These are phyloP conservation scores for Drosophila parabipectinata DNA, from an alignment of 1,140 invertebrate species.

Conservation along the genomic window DNA sequence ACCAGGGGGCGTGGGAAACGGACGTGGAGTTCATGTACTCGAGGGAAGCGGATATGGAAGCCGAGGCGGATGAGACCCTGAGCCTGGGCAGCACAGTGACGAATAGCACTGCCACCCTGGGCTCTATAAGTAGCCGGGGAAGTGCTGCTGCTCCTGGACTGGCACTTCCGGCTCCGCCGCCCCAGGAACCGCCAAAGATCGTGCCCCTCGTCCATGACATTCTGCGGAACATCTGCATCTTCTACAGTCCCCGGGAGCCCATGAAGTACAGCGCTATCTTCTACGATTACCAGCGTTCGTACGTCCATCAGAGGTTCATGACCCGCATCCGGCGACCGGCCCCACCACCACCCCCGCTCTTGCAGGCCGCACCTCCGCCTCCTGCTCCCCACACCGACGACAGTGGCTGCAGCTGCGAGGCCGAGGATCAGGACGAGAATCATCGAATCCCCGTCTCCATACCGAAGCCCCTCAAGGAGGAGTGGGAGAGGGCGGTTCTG, in stretches of 20 bases:
- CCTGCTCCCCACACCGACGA: constrained; percentile 46
- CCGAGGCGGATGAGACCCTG: constrained; percentile 35
- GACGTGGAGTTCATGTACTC: constrained; percentile 80
- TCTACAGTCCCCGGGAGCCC: constrained; percentile 69
- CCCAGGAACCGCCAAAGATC: background rate
- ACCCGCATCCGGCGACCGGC: constrained; percentile 60
- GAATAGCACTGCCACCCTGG: constrained; percentile 72
- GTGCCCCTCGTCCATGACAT: constrained; percentile 51
- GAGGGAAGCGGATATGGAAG: constrained; percentile 22
- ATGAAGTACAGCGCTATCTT: constrained; percentile 73
- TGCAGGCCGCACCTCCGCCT: background rate
- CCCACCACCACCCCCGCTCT: constrained; percentile 30
- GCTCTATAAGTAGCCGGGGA: constrained; percentile 60
- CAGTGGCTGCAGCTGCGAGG: constrained; percentile 64
- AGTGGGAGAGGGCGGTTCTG: constrained; percentile 60
- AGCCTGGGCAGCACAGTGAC: constrained; percentile 75
- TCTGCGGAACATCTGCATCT: constrained; percentile 73
- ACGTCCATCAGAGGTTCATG: constrained; percentile 60
- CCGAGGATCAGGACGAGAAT: constrained; percentile 42
- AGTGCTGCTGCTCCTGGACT: constrained; percentile 11
- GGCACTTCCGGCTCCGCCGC: background rate
- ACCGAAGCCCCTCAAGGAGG: constrained; percentile 56
- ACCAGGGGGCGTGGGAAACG: constrained; percentile 81
- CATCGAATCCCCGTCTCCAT: constrained; percentile 12
- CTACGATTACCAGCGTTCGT: constrained; percentile 72